Evolutionary conservation across 2,888 invertebrate genomes (phyloP), one percentile per base, ranked within the genome.

Genomic region (Athetis lepigone): DNA sequence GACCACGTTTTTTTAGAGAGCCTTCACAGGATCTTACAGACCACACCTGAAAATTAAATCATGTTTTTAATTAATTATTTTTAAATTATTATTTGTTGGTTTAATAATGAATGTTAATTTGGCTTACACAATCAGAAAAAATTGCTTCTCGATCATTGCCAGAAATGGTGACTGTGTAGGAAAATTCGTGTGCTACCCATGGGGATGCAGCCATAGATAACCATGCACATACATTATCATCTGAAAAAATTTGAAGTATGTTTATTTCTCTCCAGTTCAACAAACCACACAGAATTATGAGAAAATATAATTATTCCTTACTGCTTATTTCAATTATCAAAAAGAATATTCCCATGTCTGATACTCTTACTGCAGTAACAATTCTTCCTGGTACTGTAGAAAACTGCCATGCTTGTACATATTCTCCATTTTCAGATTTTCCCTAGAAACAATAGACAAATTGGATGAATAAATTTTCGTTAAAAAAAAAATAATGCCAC

Each of bases 331-430:
- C 94, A 77, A 95, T 92, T 61, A 92, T 85, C 65, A 95, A 84
- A 80, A 94, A 95, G 84, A 94, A 95, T 72, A 95, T 84, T 70
- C 95, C 95, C 94, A 94, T 94, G 64, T 94, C 92, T 55, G 90
- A 82, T 36, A 95, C 86, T 61, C 94, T 85, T 39, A 95, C 88
- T 39, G 94, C 92, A 65, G 92, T 93, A 45, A 93, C 94, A 70
- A 94, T 85, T 75, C 91, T 88, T 60, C 91, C 92, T 37, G 90
- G 88, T n/a, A 79, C 84, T 50, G 93, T 92, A 40, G 92, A 86
- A 79, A 95, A 90, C 80, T 94, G 92, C 95, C 95, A 95, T 46
- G 92, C 92, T 87, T 95, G 94, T 51, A 92, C 67, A 82, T 95
- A 95, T 77, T 92, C 92, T 36, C 92, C 94, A 83, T 90, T 88